A percentile compares a stretch with the other conserved stretches of the same genome.
These are phyloP conservation scores for Pachypanchax playfairii DNA, from an alignment of 2,113 vertebrate species.

Conservation along the genomic window DNA sequence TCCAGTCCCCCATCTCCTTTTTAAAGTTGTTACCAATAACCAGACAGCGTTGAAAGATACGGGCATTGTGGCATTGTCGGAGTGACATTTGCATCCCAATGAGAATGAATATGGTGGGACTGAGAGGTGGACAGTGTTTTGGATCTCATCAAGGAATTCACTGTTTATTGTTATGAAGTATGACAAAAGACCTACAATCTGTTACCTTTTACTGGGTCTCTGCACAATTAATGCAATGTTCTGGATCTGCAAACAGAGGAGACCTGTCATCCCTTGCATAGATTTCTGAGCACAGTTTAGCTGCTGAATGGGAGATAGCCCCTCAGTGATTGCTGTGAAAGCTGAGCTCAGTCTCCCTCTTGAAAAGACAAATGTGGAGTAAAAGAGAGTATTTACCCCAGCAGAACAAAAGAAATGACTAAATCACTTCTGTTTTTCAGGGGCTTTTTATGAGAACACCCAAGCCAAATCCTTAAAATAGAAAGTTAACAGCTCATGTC, in stretches of 20 bases:
- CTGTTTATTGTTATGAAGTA: conserved; percentile 37
- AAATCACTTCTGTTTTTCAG: conserved; percentile 62
- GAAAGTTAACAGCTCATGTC: conserved; percentile 87
- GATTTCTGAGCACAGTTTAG: conserved; percentile 47
- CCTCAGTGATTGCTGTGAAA: conserved; percentile 70
- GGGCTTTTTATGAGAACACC: conserved; percentile 72
- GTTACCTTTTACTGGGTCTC: conserved; percentile 34
- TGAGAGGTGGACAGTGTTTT: conserved; percentile 35
- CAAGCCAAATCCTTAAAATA: conserved; percentile 82
- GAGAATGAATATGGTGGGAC: conserved; percentile 24
- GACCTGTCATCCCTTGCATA: conserved; percentile 60
- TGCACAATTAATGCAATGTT: conserved; percentile 61
- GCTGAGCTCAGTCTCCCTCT: conserved; percentile 65
- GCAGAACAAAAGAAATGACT: conserved; percentile 72
- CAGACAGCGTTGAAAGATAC: conserved; percentile 71
- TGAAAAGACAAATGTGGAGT: conserved; percentile 64
- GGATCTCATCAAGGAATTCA: conserved; percentile 47
- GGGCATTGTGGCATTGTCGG: conserved; percentile 55
- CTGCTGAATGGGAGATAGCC: conserved; percentile 63
- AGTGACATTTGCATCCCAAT: conserved; percentile 43
- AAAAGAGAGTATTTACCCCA: conserved; percentile 49
- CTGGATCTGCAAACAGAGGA: conserved; percentile 37
- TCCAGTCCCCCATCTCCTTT: conserved; percentile 27
- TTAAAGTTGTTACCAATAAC: conserved; percentile 50
- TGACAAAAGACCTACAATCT: conserved; percentile 47